Percentiles rank a stretch among this genome's conserved stretches.
Evolutionary conservation across 2,888 invertebrate genomes (phyloP).

Genomic region (Hirtodrosophila trivittata): DNA sequence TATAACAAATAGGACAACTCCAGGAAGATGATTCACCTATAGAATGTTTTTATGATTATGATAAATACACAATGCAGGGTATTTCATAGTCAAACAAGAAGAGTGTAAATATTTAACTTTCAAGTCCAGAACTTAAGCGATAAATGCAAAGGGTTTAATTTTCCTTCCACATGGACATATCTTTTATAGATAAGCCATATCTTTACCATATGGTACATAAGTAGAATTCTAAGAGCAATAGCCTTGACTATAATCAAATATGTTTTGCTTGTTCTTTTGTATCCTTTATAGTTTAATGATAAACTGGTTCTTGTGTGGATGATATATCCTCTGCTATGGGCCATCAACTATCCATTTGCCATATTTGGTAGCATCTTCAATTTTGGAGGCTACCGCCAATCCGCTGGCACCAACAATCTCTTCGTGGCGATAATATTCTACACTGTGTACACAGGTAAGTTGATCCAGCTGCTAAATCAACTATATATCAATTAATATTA

Average conservation of each 20-base stretch:
- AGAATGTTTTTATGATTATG: no score
- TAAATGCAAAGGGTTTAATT: no score
- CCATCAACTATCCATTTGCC: constrained; percentile 69
- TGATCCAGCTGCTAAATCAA: not conserved
- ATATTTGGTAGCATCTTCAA: constrained; percentile 71
- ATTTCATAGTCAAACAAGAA: no score
- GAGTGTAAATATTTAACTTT: no score
- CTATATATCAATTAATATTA: not conserved
- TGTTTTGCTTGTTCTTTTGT: not conserved
- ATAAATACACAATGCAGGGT: no score
- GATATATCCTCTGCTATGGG: constrained; percentile 54
- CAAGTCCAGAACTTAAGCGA: no score
- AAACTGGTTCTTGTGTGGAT: constrained; percentile 65
- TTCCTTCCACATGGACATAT: no score
- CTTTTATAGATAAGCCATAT: constrained; percentile 18
- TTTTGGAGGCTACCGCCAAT: constrained; percentile 68
- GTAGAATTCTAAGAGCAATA: no score
- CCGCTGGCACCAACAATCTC: constrained; percentile 47
- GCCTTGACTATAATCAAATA: no score
- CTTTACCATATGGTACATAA: not conserved
- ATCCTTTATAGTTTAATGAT: constrained; percentile 52
- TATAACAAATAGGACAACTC: no score
- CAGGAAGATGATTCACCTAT: no score
- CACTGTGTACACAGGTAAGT: constrained; percentile 57
- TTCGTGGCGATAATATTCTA: constrained; percentile 56